phyloP scores from a whole-genome alignment of 2,888 invertebrate species.

The Pterostichus madidus region DNA sequence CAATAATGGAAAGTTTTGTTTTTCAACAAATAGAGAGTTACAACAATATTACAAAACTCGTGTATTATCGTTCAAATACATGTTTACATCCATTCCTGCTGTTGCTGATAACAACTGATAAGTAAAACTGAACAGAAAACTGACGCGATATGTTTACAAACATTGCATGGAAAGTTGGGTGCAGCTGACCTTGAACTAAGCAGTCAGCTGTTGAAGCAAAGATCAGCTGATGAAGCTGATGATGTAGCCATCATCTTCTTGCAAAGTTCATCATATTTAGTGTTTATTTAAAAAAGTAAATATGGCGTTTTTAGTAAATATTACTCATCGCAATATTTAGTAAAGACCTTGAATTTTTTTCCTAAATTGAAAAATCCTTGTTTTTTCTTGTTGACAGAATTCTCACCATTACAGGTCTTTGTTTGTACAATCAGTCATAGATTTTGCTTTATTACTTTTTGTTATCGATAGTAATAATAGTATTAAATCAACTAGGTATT shows the following conservation, averaged over 20 bases:
- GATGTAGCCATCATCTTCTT: not conserved
- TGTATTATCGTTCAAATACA: not conserved
- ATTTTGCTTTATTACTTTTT: slow-evolving; percentile 2
- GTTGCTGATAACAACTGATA: too few species aligned
- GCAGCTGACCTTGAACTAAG: slow-evolving; percentile 23
- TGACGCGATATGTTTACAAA: slow-evolving; percentile 36
- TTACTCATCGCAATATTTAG: slow-evolving; percentile 3
- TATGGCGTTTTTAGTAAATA: not conserved
- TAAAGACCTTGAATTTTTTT: not conserved
- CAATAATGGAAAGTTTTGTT: slow-evolving; percentile 20
- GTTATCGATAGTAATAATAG: too few species aligned
- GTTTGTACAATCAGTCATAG: not conserved
- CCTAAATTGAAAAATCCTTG: not conserved
- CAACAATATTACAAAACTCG: not conserved
- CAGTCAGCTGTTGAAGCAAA: slow-evolving; percentile 35
- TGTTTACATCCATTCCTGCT: not conserved
- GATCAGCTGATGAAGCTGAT: not conserved
- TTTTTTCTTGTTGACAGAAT: not conserved
- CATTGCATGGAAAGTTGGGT: slow-evolving; percentile 31
- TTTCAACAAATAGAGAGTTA: slow-evolving; percentile 4
- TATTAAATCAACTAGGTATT: too few species aligned
- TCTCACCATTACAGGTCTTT: not conserved
- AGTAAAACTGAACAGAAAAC: not conserved
- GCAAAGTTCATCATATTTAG: not conserved
- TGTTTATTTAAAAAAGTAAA: not conserved